Evolutionary conservation across 2,888 invertebrate species (phyloP).

Genomic region (Cremastinae sp.): DNA sequence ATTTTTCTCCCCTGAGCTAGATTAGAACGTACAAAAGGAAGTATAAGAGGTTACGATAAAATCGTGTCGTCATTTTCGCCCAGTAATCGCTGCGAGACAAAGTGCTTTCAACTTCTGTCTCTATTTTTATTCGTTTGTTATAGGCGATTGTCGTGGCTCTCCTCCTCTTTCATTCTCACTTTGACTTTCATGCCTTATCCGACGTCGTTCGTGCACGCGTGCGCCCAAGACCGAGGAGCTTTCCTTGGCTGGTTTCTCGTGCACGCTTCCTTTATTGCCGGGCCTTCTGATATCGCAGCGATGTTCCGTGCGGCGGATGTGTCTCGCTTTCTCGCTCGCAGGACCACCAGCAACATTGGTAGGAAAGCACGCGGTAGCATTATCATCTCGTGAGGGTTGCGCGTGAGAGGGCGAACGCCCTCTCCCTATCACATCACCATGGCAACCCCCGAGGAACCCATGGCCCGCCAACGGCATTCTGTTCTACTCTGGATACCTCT

Average conservation of each 20-base stretch:
- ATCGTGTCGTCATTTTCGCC: conserved; percentile 68
- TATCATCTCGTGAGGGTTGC: conserved; percentile 76
- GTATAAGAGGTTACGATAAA: conserved; percentile 59
- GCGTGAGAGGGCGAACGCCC: conserved; percentile 77
- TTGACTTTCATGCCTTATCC: conserved; percentile 53
- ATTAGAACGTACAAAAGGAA: conserved; percentile 4
- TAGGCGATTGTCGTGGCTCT: conserved; percentile 20
- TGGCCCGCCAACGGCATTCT: conserved; percentile 74
- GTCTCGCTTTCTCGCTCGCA: conserved; percentile 53
- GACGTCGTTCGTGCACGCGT: conserved; percentile 38
- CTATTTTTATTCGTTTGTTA: conserved; percentile 14
- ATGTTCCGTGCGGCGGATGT: conserved; percentile 57
- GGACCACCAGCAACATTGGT: conserved; percentile 69
- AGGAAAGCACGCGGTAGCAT: conserved; percentile 73
- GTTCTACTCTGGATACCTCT: conserved; percentile 73
- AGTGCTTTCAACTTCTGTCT: conserved; percentile 34
- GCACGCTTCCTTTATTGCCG: conserved; percentile 75
- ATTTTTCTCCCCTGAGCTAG: not conserved
- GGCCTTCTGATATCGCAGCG: conserved; percentile 76
- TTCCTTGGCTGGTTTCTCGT: conserved; percentile 8
- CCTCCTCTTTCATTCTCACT: conserved; percentile 55
- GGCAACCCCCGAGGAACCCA: conserved; percentile 76
- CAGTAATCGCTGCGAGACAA: conserved; percentile 65
- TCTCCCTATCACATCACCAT: conserved; percentile 77
- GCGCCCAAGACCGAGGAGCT: conserved; percentile 39